phyloP scores from a whole-genome alignment of 2,113 vertebrate genomes.

The Elephantulus edwardii region DNA sequence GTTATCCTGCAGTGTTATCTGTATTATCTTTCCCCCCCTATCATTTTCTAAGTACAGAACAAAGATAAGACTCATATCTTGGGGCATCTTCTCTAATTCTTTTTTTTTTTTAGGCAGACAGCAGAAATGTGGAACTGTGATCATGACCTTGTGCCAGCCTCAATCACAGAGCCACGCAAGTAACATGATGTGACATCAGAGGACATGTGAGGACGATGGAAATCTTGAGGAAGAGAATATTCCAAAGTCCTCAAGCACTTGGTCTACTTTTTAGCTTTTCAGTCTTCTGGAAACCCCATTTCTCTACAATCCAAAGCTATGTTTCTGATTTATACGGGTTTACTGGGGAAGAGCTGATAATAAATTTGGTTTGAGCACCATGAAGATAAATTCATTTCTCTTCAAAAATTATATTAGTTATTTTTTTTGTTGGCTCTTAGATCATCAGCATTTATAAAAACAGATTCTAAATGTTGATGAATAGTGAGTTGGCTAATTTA shows the following conservation, averaged over 20 bases:
- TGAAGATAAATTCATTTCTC: slow-evolving; percentile 20
- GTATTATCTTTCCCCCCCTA: neutral
- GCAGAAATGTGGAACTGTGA: slow-evolving; percentile 3
- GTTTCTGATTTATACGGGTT: slow-evolving; percentile 38
- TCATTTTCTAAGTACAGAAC: slow-evolving; percentile 28
- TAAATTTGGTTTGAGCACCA: neutral
- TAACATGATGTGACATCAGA: neutral
- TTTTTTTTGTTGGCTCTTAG: neutral
- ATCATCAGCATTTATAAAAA: slow-evolving; percentile 45
- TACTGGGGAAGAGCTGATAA: neutral
- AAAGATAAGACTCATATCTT: slow-evolving; percentile 12
- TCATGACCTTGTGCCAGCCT: neutral
- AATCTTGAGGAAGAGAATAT: neutral
- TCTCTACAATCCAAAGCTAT: neutral
- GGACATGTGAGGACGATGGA: neutral
- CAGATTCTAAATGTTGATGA: slow-evolving; percentile 47
- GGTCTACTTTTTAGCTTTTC: neutral
- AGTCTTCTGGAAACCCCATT: neutral
- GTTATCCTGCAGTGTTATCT: neutral
- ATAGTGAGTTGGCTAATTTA: slow-evolving; percentile 46
- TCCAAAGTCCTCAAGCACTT: neutral
- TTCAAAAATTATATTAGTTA: slow-evolving; percentile 11
- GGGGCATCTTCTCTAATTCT: neutral
- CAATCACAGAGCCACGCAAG: slow-evolving; percentile 20
- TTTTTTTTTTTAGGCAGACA: slow-evolving; percentile 19